A percentile compares a stretch with the other conserved stretches of the same genome.
Evolutionary conservation across 30 jellyfish, hydroid and myxozoan genomes (phyloP).

Genomic region (Chrysaora quinquecirrha): DNA sequence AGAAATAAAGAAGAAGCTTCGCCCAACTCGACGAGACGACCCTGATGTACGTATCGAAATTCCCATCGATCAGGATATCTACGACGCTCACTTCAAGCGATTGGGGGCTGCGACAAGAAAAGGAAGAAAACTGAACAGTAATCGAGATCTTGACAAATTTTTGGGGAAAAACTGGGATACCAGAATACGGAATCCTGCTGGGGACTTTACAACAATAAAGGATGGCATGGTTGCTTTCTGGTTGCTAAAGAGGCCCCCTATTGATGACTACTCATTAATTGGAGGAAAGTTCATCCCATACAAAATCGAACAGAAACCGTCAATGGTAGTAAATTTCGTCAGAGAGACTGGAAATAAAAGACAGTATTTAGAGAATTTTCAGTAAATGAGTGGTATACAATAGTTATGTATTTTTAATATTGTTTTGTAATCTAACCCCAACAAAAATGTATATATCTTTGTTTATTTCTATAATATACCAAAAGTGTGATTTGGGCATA

Average conservation of each 20-base stretch:
- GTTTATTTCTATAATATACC: no score
- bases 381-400: background rate
- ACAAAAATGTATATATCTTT: no score
- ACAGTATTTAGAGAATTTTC: background rate
- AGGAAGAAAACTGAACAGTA: background rate
- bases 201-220: background rate
- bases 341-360: background rate
- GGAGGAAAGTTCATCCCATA: background rate
- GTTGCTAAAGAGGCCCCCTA: background rate
- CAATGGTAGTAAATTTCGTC: background rate
- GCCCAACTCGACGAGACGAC: background rate
- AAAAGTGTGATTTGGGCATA: no score
- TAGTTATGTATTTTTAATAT: no score
- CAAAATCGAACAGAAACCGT: background rate
- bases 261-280: background rate
- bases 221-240: background rate
- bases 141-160: background rate
- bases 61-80: no score
- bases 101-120: background rate
- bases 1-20: no score
- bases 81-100: background rate
- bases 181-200: background rate
- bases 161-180: background rate
- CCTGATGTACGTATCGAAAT: background rate
- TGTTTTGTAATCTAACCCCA: no score